Base-by-base conservation (phyloP, 2,113 vertebrate genomes). In the Promerops cafer region DNA sequence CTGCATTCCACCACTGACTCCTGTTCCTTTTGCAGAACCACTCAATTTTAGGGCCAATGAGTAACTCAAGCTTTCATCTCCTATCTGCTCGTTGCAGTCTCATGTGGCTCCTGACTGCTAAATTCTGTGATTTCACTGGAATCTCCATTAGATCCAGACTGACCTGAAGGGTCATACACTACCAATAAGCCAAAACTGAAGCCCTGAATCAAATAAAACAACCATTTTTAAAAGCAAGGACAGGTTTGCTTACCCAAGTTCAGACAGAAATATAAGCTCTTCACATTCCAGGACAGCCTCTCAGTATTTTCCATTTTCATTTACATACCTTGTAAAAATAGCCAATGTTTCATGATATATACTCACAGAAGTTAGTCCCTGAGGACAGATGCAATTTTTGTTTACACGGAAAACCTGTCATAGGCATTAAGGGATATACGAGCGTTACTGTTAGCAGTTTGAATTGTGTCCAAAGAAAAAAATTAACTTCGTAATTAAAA, bases 251-350 rank as follows among this genome's bases (percentile, higher is more conserved):
- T 94, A 85, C 82, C 77, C 80, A 92, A 94, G 57, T 83, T 93
- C 81, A 96, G 82, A 93, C 75, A 95, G 94, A 96, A 97, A 96
- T 49, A 94, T 59, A 95, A 95, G 80, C 90, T 89, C 76, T 68
- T 87, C 84, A 81, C 87, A 92, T 97, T 95, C 96, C 96, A 87
- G 79, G 91, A 95, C 91, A 97, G 71, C 52, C 65, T 91, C 85
- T 91, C 69, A 60, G 70, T 84, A 95, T 94, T 97, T 95, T 97
- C 96, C 96, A 79, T 87, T 89, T 97, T 96, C 91, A 96, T 93
- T 94, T 96, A 91, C 79, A 87, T 89, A 93, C 94, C 81, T 94
- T 97, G 83, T 94, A 93, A 96, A 94, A 95, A 94, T 47, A 96
- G 78, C 83, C 81, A 88, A 44, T 0, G 0, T 91, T 96, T 89